phyloP scores from a whole-genome alignment of 2,888 invertebrate genomes.

The Macaria liturata region DNA sequence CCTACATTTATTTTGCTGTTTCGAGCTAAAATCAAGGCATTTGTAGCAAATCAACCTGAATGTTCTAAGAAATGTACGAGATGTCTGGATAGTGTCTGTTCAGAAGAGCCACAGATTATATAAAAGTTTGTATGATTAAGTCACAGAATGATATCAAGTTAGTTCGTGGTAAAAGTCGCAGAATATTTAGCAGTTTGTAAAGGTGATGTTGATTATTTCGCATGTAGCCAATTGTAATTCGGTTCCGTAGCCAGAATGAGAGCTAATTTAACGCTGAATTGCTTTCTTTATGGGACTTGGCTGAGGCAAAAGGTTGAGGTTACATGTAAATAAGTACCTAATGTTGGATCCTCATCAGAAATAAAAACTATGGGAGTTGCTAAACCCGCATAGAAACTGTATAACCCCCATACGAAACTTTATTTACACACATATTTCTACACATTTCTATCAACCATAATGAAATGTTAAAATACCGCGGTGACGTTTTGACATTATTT shows the following conservation, averaged over 20 bases:
- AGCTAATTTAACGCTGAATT: conserved; percentile 26
- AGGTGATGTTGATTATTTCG: conserved; percentile 1
- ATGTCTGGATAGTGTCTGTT: conserved; percentile 52
- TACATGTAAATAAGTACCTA: conserved; percentile 3
- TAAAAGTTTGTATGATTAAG: conserved; percentile 6
- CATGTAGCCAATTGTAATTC: conserved; percentile 17
- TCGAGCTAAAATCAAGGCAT: conserved; percentile 38
- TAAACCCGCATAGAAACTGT: too few species aligned
- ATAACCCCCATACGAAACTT: too few species aligned
- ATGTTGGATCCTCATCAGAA: too few species aligned
- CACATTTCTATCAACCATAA: too few species aligned
- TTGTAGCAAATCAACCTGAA: conserved; percentile 48
- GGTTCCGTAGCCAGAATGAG: conserved; percentile 17
- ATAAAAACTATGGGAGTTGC: too few species aligned
- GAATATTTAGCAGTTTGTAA: background rate
- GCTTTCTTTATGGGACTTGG: conserved; percentile 19
- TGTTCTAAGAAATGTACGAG: conserved; percentile 39
- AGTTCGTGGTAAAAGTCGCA: conserved; percentile 1
- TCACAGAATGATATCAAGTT: conserved; percentile 6
- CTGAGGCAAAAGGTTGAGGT: conserved; percentile 16
- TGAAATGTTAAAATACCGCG: too few species aligned
- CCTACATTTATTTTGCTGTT: conserved; percentile 4
- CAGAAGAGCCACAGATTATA: conserved; percentile 8
- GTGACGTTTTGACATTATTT: too few species aligned
- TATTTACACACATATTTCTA: too few species aligned